Percentiles rank a stretch among this genome's conserved stretches.
These are phyloP conservation scores for Gyps fulvus DNA, from an alignment of 2,113 vertebrate species.

Conservation along the genomic window DNA sequence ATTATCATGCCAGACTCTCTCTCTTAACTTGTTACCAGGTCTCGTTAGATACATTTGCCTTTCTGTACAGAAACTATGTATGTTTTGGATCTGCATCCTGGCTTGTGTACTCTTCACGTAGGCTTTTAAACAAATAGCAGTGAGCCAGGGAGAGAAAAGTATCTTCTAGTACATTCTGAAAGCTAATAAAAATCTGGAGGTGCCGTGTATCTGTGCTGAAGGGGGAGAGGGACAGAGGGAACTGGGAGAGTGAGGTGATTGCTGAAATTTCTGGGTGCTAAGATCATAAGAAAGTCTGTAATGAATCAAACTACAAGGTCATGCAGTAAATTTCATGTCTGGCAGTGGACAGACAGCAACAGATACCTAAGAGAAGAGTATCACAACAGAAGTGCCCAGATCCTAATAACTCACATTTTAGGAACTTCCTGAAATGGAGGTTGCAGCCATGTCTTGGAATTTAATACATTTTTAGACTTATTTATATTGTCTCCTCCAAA, in stretches of 20 bases:
- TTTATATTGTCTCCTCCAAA: neutral
- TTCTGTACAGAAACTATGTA: neutral
- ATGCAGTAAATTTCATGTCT: neutral
- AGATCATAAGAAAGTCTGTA: neutral
- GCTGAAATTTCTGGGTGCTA: neutral
- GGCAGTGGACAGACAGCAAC: neutral
- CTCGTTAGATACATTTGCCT: neutral
- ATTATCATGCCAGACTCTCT: neutral
- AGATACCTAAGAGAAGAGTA: neutral
- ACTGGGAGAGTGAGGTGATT: neutral
- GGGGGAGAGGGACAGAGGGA: neutral
- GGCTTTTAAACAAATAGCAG: neutral
- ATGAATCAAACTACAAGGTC: neutral
- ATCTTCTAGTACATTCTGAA: neutral
- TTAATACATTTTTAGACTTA: neutral
- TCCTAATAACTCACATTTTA: neutral
- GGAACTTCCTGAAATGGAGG: neutral
- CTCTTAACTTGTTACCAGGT: neutral
- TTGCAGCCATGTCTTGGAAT: neutral
- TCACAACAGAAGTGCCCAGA: neutral
- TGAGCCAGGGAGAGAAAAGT: neutral
- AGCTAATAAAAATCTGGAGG: neutral
- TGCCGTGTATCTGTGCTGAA: neutral
- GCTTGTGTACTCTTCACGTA: rapidly evolving
- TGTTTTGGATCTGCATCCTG: neutral